Percentiles rank a stretch among this genome's conserved stretches.
These are phyloP conservation scores for Sphaerodactylus townsendi DNA, from an alignment of 2,113 vertebrate species.

Conservation along the genomic window DNA sequence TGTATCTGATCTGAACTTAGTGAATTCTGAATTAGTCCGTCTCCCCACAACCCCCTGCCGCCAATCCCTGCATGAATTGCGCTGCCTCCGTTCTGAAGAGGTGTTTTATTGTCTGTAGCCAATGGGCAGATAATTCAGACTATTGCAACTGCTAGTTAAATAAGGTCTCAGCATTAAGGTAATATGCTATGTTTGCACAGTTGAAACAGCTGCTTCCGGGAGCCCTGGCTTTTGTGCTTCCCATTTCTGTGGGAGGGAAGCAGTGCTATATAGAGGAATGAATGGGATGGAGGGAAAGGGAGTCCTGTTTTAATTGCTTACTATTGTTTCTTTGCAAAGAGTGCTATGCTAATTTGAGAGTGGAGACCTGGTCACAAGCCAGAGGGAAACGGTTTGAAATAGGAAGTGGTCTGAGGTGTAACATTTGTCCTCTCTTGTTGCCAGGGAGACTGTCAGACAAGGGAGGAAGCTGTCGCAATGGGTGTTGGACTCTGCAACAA, in stretches of 20 bases:
- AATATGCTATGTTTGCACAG: not conserved
- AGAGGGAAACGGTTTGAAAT: constrained; percentile 25
- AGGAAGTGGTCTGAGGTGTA: constrained; percentile 42
- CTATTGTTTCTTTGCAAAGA: constrained; percentile 46
- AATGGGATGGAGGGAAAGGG: constrained; percentile 3
- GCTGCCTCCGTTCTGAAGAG: constrained; percentile 9
- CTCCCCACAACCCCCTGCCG: too few species aligned
- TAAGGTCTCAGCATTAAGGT: constrained; percentile 19
- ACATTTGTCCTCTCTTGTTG: constrained; percentile 44
- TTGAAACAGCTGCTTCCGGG: constrained; percentile 35
- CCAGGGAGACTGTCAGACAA: constrained; percentile 92
- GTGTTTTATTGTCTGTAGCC: constrained; percentile 42
- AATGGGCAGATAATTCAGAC: constrained; percentile 10
- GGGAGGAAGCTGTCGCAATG: constrained; percentile 93
- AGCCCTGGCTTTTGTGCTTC: constrained; percentile 19
- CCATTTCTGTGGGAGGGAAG: constrained; percentile 34
- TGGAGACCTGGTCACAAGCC: rapidly evolving
- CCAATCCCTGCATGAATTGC: not conserved
- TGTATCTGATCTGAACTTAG: constrained; percentile 16
- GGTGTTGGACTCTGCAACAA: constrained; percentile 98
- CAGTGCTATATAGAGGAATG: constrained; percentile 21
- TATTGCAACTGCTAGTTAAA: constrained; percentile 25
- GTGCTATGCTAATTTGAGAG: constrained; percentile 43
- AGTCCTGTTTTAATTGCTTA: constrained; percentile 41
- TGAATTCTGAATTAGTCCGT: constrained; percentile 7